A percentile compares a stretch with the other conserved stretches of the same genome.
Conservation (phyloP, 2,888 invertebrate species). For the Andrena minutula region DNA sequence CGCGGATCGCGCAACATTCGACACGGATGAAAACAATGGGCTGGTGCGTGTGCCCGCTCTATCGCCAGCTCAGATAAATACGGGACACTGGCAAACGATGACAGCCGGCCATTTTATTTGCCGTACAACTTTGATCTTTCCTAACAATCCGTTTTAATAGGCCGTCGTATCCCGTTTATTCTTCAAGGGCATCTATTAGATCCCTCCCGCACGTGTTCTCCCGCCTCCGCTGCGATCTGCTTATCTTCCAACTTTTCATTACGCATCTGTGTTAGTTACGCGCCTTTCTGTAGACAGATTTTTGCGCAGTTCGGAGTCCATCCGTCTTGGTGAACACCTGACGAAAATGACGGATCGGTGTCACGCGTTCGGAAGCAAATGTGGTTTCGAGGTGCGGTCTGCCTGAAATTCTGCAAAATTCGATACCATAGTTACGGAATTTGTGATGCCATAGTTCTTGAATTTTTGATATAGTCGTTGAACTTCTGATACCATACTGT, state of each 20-base stretch:
- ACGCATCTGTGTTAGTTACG: background rate
- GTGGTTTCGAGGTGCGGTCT: no score
- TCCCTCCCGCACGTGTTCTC: conserved; percentile 45
- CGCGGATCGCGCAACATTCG: conserved; percentile 4
- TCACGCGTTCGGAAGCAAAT: no score
- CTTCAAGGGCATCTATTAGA: conserved; percentile 57
- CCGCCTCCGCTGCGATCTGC: conserved; percentile 7
- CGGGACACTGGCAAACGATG: conserved; percentile 24
- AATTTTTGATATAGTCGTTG: no score
- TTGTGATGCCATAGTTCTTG: no score
- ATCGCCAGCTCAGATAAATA: conserved; percentile 25
- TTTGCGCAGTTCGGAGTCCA: conserved; percentile 1
- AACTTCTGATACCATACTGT: no score
- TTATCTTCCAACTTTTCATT: conserved; percentile 42
- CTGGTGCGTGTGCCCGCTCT: background rate
- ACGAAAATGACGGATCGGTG: no score
- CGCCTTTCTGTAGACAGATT: background rate
- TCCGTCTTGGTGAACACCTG: no score
- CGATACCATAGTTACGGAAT: no score
- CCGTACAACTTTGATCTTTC: conserved; percentile 46
- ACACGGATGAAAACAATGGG: conserved; percentile 38
- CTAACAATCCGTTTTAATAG: conserved; percentile 57
- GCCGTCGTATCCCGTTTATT: conserved; percentile 45
- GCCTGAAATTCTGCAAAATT: no score
- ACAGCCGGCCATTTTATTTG: conserved; percentile 39